phyloP scores from a whole-genome alignment of 2,888 invertebrate genomes.

The Lacanobia oleracea region DNA sequence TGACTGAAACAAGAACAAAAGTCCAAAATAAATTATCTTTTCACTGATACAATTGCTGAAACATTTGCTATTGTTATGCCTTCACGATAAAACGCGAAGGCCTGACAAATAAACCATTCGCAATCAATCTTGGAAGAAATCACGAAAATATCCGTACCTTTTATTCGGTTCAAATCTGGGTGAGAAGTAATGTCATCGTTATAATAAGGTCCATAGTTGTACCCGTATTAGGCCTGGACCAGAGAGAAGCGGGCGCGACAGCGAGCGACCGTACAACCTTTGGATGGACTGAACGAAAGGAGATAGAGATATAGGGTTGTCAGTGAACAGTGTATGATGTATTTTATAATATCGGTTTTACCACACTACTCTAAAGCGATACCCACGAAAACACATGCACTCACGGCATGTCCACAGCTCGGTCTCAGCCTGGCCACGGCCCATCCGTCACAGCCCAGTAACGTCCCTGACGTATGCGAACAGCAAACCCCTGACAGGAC shows the following conservation, averaged over 20 bases:
- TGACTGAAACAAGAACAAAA: conserved; percentile 25
- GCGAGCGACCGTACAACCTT: background rate
- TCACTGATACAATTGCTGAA: conserved; percentile 21
- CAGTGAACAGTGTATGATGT: too few relatives aligned
- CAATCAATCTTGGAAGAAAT: conserved; percentile 43
- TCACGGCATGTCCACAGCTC: too few relatives aligned
- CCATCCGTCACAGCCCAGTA: too few relatives aligned
- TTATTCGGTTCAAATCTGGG: conserved; percentile 41
- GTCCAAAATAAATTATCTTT: conserved; percentile 13
- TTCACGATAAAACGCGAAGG: conserved; percentile 22
- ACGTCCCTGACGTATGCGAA: too few relatives aligned
- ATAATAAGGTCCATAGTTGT: conserved; percentile 39
- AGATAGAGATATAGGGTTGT: too few relatives aligned
- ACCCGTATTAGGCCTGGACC: conserved; percentile 1
- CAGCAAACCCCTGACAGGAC: too few relatives aligned
- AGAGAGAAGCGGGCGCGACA: background rate
- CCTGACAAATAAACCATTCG: conserved; percentile 42
- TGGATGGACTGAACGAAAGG: too few relatives aligned
- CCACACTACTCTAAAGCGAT: too few relatives aligned
- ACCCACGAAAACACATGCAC: too few relatives aligned
- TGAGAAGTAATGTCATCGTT: conserved; percentile 46
- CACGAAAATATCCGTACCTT: conserved; percentile 25
- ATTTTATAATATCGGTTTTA: too few relatives aligned
- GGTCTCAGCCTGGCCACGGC: too few relatives aligned
- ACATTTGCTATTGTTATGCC: conserved; percentile 19